A percentile compares a stretch with the other conserved stretches of the same genome.
phyloP scores from a whole-genome alignment of 2,888 invertebrate species.

The Dryobota labecula region DNA sequence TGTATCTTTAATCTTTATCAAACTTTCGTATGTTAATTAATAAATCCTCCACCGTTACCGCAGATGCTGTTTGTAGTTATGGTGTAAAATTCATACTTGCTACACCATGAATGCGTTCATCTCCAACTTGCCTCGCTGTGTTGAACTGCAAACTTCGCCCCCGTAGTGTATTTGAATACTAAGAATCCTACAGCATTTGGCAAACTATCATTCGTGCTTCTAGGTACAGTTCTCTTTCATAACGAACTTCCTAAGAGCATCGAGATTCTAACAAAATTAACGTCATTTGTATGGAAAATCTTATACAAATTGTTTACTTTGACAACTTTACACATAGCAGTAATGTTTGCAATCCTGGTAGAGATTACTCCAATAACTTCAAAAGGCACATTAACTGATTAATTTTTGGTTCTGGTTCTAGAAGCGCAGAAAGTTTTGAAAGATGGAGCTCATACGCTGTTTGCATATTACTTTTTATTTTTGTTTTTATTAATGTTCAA shows the following conservation, averaged over 20 bases:
- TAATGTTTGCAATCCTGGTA: neutral
- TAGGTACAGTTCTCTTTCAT: constrained; percentile 18
- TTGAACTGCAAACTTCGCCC: constrained; percentile 28
- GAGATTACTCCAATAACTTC: neutral
- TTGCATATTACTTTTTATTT: neutral
- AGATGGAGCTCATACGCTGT: neutral
- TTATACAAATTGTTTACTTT: constrained; percentile 38
- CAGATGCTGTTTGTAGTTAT: too few species aligned
- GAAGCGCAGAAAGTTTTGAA: neutral
- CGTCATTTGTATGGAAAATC: constrained; percentile 29
- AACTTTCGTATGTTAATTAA: too few species aligned
- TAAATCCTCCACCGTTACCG: too few species aligned
- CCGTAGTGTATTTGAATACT: constrained; percentile 38
- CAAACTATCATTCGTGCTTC: constrained; percentile 51
- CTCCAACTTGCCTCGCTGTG: constrained; percentile 5
- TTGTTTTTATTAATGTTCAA: too few species aligned
- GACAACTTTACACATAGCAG: constrained; percentile 2
- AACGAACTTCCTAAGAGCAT: constrained; percentile 37
- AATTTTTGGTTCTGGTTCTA: neutral
- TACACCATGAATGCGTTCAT: neutral
- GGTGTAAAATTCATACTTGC: too few species aligned
- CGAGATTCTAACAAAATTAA: constrained; percentile 21
- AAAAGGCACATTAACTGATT: constrained; percentile 7
- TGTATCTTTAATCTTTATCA: too few species aligned
- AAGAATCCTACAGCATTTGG: constrained; percentile 31